A percentile compares a stretch with the other conserved stretches of the same genome.
Conservation (phyloP, 2,113 vertebrate species). For the Tachuris rubrigastra region DNA sequence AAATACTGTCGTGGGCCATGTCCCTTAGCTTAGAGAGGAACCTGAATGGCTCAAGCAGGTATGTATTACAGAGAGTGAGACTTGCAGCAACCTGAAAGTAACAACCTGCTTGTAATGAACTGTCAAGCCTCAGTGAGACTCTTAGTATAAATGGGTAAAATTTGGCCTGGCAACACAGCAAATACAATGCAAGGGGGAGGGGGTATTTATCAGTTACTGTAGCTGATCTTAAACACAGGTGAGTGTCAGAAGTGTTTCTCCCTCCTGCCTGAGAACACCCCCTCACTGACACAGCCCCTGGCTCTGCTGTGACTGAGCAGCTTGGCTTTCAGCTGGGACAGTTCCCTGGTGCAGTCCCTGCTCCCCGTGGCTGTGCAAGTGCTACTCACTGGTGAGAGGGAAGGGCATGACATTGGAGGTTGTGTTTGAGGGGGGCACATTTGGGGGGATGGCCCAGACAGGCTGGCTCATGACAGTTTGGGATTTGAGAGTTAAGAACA, state of each 20-base stretch:
- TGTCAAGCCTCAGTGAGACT: not conserved
- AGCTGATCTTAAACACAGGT: not conserved
- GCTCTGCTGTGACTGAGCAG: not conserved
- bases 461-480: not conserved
- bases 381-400: not conserved
- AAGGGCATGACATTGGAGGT: not conserved
- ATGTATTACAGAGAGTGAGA: not conserved
- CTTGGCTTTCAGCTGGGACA: not conserved
- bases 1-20: conserved; percentile 87
- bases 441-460: not conserved
- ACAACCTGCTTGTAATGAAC: not conserved
- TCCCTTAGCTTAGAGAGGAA: conserved; percentile 82
- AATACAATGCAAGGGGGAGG: not conserved
- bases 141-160: not conserved
- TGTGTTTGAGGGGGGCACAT: not conserved
- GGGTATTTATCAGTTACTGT: not conserved
- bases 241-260: not conserved
- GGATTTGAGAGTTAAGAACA: not conserved
- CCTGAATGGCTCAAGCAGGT: conserved; percentile 76
- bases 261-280: not conserved
- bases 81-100: not conserved
- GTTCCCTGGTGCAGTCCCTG: not conserved
- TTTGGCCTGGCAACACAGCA: not conserved
- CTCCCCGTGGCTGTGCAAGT: not conserved
- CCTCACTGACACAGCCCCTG: accelerated